Evolutionary conservation across 2,113 vertebrate species (phyloP).

Genomic region (Lophius piscatorius): DNA sequence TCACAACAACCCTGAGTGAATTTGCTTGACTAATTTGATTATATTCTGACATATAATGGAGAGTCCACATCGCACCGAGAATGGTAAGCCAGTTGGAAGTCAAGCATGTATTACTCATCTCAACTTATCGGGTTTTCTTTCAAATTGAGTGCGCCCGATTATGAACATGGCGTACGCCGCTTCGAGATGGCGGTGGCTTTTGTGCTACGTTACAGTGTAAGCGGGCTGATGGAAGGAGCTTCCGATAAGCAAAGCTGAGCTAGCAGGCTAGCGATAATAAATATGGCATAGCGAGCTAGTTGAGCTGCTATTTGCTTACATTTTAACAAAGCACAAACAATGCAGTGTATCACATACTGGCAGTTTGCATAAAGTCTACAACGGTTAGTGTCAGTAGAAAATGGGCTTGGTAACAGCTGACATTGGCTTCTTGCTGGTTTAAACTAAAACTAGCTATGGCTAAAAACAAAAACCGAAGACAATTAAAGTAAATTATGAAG

Average conservation of each 20-base stretch:
- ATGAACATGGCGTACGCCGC: slow-evolving; percentile 79
- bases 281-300: too few species aligned
- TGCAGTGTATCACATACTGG: neutral
- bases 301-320: too few species aligned
- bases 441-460: too few species aligned
- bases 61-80: neutral
- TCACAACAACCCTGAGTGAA: slow-evolving; percentile 49
- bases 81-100: slow-evolving; percentile 44
- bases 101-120: fast-evolving
- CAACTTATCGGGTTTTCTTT: slow-evolving; percentile 30
- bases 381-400: neutral
- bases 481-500: too few species aligned
- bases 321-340: neutral
- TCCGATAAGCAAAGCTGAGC: neutral
- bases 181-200: slow-evolving; percentile 68
- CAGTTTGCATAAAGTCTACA: neutral
- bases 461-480: too few species aligned
- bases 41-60: slow-evolving; percentile 47
- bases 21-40: neutral
- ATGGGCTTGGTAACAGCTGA: neutral
- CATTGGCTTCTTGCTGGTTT: too few species aligned
- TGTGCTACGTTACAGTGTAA: slow-evolving; percentile 32
- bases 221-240: neutral
- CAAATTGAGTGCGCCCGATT: slow-evolving; percentile 73
- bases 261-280: neutral